Evolutionary conservation across 2,888 invertebrate species (phyloP).

Genomic region (Meteorus cinctellus): DNA sequence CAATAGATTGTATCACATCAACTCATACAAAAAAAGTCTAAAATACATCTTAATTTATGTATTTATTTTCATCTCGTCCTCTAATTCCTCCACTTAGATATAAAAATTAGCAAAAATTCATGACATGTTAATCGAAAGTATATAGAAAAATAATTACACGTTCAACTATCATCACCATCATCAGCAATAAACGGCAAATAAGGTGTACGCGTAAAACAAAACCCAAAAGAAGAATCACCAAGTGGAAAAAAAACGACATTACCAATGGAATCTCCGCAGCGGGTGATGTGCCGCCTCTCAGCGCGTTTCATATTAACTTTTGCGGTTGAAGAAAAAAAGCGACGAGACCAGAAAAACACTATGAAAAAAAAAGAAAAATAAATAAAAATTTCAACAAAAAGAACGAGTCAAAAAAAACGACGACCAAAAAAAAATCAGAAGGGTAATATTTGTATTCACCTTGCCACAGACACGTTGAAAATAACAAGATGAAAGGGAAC

Average conservation of each 20-base stretch:
- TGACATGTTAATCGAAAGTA: not conserved
- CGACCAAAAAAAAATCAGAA: slow-evolving; percentile 27
- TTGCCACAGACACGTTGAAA: slow-evolving; percentile 48
- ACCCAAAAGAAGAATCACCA: not conserved
- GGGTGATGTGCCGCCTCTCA: slow-evolving; percentile 43
- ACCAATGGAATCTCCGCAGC: slow-evolving; percentile 14
- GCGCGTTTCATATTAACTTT: slow-evolving; percentile 45
- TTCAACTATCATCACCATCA: slow-evolving; percentile 11
- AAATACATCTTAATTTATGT: no score
- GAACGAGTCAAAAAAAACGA: slow-evolving; percentile 3
- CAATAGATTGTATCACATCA: no score
- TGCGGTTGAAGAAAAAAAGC: slow-evolving; percentile 44
- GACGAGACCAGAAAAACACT: no score
- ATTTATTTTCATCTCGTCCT: no score
- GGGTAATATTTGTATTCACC: slow-evolving; percentile 48
- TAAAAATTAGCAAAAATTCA: no score
- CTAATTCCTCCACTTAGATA: no score
- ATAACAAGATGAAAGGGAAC: slow-evolving; percentile 54
- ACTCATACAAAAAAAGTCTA: no score
- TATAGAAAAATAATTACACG: slow-evolving; percentile 7
- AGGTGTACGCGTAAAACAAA: not conserved
- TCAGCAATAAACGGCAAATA: not conserved
- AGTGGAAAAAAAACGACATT: not conserved
- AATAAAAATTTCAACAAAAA: not conserved
- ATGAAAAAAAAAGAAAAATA: not conserved